These are phyloP conservation scores for Pseudocheirus occidentalis DNA, from an alignment of 2,797 vertebrate genomes.

Conservation along the genomic window DNA sequence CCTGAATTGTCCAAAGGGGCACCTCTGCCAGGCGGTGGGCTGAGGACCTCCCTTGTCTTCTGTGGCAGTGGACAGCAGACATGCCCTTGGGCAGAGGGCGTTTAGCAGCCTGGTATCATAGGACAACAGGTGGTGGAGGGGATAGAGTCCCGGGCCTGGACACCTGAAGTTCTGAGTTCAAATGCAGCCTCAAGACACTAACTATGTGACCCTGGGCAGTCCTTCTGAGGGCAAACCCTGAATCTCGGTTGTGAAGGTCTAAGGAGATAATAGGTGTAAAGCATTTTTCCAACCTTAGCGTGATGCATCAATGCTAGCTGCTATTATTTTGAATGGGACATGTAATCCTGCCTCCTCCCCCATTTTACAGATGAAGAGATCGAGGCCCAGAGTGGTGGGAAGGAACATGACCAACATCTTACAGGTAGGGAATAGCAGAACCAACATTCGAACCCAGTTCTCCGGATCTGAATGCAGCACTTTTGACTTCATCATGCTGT, in stretches of 20 bases:
- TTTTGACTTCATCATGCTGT: background rate
- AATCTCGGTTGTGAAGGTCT: background rate
- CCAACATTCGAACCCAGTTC: background rate
- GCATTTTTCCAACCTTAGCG: background rate
- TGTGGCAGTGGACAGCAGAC: background rate
- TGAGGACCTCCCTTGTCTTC: background rate
- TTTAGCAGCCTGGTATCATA: background rate
- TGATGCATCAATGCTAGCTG: background rate
- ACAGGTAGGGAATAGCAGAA: background rate
- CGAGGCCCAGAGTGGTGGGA: background rate
- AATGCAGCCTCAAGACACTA: background rate
- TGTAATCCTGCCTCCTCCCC: background rate
- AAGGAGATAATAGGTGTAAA: background rate
- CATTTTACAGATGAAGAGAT: background rate
- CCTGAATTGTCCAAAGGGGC: no score
- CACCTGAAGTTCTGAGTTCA: background rate
- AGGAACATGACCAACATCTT: background rate
- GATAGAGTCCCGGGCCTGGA: background rate
- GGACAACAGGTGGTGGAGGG: rapidly evolving
- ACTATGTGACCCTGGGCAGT: background rate
- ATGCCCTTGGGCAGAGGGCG: background rate
- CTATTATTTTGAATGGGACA: background rate
- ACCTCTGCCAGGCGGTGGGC: background rate
- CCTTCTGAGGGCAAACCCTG: background rate
- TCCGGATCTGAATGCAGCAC: background rate